phyloP scores from a whole-genome alignment of 2,888 invertebrate genomes.

The Drosophila prolongata region DNA sequence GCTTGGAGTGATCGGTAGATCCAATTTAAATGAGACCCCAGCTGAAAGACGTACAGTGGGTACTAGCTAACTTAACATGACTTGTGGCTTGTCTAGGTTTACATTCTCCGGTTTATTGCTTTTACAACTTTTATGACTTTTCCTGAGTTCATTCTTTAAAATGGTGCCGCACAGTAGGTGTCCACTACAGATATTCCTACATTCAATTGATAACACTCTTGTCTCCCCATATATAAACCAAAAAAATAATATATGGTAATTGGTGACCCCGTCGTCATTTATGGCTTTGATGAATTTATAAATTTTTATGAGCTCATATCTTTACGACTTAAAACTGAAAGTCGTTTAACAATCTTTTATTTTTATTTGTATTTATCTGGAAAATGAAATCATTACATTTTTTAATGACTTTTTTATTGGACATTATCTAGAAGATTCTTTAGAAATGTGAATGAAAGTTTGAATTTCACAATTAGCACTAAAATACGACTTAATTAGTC shows the following conservation, averaged over 20 bases:
- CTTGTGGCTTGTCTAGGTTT: no score
- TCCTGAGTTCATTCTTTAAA: not conserved
- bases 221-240: not conserved
- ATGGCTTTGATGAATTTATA: no score
- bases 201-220: not conserved
- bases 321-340: not conserved
- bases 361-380: not conserved
- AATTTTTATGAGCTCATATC: not conserved
- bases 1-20: slow-evolving; percentile 56
- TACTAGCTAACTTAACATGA: not conserved
- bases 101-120: not conserved
- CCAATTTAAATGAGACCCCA: slow-evolving; percentile 68
- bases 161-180: slow-evolving; percentile 9
- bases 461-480: not conserved
- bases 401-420: not conserved
- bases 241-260: not conserved
- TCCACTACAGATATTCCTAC: not conserved
- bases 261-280: not conserved
- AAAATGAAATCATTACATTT: not conserved
- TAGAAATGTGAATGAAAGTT: not conserved
- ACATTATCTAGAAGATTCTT: not conserved
- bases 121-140: slow-evolving; percentile 1
- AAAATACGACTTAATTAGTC: slow-evolving; percentile 18
- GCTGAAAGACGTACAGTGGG: slow-evolving; percentile 33
- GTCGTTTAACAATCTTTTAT: not conserved